A percentile compares a stretch with the other conserved stretches of the same genome.
These are phyloP conservation scores for Crypturellus undulatus DNA, from an alignment of 2,113 vertebrate species.

Conservation along the genomic window DNA sequence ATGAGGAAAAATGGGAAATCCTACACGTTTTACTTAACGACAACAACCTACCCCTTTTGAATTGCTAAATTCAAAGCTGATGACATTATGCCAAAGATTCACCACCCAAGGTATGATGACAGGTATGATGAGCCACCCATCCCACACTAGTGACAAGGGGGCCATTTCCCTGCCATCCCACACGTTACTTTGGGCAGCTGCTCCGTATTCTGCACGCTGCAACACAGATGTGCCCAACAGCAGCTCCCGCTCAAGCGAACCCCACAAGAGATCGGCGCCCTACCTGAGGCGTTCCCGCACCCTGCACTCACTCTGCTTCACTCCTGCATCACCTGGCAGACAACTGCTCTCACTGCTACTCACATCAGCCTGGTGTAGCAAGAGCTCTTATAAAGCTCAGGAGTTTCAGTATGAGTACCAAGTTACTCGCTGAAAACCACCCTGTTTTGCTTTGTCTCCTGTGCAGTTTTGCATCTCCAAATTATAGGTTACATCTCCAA, in stretches of 20 bases:
- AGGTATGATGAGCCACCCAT: neutral
- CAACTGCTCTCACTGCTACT: neutral
- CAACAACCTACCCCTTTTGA: neutral
- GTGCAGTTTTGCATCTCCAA: neutral
- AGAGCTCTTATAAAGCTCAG: neutral
- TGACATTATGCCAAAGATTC: neutral
- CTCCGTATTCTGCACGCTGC: neutral
- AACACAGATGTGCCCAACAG: neutral
- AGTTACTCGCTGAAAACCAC: neutral
- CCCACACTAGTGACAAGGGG: rapidly evolving
- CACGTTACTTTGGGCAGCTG: neutral
- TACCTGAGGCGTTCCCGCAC: neutral
- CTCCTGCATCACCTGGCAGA: neutral
- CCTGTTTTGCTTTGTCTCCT: neutral
- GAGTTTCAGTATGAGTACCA: neutral
- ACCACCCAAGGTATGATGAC: neutral
- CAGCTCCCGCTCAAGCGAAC: neutral
- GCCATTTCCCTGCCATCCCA: rapidly evolving
- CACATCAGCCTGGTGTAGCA: neutral
- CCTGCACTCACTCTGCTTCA: neutral
- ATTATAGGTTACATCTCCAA: constrained; percentile 1
- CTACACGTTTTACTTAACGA: rapidly evolving
- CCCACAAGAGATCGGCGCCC: neutral
- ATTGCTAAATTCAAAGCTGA: neutral
- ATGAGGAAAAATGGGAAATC: neutral